Percentiles rank a stretch among this genome's conserved stretches.
phyloP scores from a whole-genome alignment of 1,140 invertebrate genomes.

The Drosophila lowei region DNA sequence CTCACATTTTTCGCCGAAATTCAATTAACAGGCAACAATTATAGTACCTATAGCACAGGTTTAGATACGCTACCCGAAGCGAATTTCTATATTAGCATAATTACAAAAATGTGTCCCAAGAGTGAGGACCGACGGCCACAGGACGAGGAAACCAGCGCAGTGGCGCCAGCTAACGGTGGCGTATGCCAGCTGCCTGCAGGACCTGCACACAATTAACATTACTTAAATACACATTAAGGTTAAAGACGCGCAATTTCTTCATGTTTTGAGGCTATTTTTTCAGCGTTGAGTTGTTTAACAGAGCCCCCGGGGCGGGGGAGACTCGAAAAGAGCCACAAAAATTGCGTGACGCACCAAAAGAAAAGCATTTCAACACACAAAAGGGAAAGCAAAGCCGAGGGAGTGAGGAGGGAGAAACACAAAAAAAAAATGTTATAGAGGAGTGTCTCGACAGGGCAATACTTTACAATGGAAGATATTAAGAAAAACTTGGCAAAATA shows the following conservation, averaged over 20 bases:
- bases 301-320: conserved; percentile 16
- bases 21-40: conserved; percentile 68
- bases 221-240: conserved; percentile 82
- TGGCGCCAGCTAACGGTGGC: conserved; percentile 49
- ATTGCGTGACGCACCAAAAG: conserved; percentile 75
- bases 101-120: conserved; percentile 45
- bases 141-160: conserved; percentile 1
- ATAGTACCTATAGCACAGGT: conserved; percentile 38
- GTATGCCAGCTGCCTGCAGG: conserved; percentile 48
- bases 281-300: conserved; percentile 60
- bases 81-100: conserved; percentile 64
- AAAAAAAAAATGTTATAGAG: no score
- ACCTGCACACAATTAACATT: conserved; percentile 77
- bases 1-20: conserved; percentile 45
- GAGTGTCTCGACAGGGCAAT: no score
- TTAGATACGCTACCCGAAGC: conserved; percentile 53
- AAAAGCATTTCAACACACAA: conserved; percentile 58
- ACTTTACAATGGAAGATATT: no score
- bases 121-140: not conserved
- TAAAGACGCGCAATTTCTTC: conserved; percentile 79
- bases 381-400: conserved; percentile 14
- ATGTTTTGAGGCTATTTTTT: conserved; percentile 77
- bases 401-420: not conserved
- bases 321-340: conserved; percentile 43
- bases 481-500: no score